Evolutionary conservation across 2,797 vertebrate genomes (phyloP).

Genomic region (Silurus aristotelis): DNA sequence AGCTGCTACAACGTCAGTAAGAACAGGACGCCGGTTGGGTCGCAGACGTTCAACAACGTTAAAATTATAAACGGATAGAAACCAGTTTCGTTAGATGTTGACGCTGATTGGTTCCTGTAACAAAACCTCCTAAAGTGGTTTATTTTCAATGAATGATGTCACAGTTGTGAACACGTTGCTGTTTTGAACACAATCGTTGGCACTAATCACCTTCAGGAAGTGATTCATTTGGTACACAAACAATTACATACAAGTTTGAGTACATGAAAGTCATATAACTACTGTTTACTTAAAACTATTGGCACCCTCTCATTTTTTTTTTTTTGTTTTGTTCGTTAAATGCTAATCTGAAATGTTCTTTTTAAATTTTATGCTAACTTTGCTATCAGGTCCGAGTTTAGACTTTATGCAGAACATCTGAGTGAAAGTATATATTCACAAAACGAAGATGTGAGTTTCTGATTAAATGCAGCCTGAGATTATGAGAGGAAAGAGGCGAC

Average conservation of each 20-base stretch:
- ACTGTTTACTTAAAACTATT: background rate
- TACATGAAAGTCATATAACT: background rate
- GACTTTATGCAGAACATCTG: background rate
- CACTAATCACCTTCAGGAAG: background rate
- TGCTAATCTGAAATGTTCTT: background rate
- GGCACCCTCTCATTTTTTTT: background rate
- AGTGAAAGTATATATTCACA: no score
- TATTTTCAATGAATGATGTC: background rate
- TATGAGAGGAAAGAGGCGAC: background rate
- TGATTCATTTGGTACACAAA: background rate
- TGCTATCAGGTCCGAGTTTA: background rate
- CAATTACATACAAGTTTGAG: background rate
- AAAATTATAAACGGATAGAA: background rate
- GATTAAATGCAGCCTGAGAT: conserved; percentile 5
- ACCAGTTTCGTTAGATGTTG: background rate
- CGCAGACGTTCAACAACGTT: background rate
- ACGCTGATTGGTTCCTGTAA: no score
- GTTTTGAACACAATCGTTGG: background rate
- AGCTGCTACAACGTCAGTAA: background rate
- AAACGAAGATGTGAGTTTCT: background rate
- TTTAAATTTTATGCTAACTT: background rate
- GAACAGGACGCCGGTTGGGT: background rate
- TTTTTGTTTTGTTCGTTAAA: no score
- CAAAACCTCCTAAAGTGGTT: background rate
- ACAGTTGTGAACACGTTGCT: background rate